Conservation (phyloP, 2,113 vertebrate genomes). For the Lepus europaeus region DNA sequence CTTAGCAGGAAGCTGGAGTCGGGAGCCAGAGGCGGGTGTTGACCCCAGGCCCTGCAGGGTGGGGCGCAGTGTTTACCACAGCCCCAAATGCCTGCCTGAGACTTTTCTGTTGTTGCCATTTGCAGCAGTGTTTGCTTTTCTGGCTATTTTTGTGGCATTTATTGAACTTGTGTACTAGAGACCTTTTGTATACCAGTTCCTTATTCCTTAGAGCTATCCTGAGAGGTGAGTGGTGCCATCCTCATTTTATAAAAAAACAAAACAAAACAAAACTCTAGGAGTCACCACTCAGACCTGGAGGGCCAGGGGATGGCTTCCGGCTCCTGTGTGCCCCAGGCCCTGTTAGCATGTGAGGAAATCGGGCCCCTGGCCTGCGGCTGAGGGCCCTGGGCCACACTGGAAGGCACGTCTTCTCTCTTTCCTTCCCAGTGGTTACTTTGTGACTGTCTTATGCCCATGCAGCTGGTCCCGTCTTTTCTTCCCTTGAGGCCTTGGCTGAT, state of each 20-base stretch:
- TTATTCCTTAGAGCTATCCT: neutral
- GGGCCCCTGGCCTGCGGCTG: neutral
- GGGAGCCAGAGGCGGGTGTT: too few relatives aligned
- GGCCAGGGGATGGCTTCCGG: rapidly evolving
- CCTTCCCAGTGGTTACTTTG: neutral
- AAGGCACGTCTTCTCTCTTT: neutral
- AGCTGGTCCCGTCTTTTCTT: too few relatives aligned
- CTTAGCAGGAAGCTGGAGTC: too few relatives aligned
- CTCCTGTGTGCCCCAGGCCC: neutral
- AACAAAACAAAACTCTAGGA: neutral
- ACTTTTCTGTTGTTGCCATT: too few relatives aligned
- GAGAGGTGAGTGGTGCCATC: rapidly evolving
- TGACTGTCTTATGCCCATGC: neutral
- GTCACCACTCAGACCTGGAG: too few relatives aligned
- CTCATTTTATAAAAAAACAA: neutral
- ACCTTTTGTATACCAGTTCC: rapidly evolving
- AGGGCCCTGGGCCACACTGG: rapidly evolving
- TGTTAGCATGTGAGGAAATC: too few relatives aligned
- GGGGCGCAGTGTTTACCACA: too few relatives aligned
- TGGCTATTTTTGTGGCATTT: neutral
- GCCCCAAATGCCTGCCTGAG: too few relatives aligned
- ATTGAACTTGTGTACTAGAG: too few relatives aligned
- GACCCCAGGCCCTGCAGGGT: too few relatives aligned
- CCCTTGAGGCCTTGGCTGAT: neutral
- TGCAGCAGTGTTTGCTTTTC: neutral